These are phyloP conservation scores for Panthera uncia DNA, from an alignment of 2,113 vertebrate genomes.

Conservation along the genomic window DNA sequence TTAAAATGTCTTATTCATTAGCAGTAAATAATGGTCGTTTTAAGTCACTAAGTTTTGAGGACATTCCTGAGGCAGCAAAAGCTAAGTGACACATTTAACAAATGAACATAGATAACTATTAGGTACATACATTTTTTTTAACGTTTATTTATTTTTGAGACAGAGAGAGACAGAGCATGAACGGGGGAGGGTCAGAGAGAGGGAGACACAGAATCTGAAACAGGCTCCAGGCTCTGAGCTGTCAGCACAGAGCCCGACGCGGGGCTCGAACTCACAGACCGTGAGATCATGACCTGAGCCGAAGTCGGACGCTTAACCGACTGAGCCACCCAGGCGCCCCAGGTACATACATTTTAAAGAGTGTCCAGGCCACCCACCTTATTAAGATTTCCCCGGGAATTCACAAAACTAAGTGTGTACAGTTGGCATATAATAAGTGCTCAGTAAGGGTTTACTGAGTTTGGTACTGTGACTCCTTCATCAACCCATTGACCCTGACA, in stretches of 20 bases:
- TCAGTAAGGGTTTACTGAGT: background rate
- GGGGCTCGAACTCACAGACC: no score
- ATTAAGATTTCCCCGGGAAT: background rate
- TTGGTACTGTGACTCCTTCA: background rate
- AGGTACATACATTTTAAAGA: background rate
- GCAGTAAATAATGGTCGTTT: background rate
- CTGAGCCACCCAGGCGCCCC: no score
- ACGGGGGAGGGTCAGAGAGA: no score
- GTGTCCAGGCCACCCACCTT: background rate
- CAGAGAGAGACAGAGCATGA: no score
- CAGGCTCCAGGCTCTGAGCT: no score
- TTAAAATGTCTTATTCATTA: background rate
- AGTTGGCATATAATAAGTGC: background rate
- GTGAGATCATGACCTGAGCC: no score
- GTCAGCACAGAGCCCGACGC: no score
- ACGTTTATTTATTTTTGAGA: no score
- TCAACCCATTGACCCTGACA: background rate
- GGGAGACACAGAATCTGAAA: no score
- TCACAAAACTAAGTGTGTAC: background rate
- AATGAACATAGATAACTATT: conserved; percentile 11
- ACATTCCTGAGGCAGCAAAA: background rate
- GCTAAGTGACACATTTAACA: background rate
- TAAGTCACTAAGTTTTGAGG: background rate
- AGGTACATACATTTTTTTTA: background rate
- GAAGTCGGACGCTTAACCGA: no score